Base-by-base conservation (phyloP, 2,113 vertebrate genomes). In the Lophius piscatorius region DNA sequence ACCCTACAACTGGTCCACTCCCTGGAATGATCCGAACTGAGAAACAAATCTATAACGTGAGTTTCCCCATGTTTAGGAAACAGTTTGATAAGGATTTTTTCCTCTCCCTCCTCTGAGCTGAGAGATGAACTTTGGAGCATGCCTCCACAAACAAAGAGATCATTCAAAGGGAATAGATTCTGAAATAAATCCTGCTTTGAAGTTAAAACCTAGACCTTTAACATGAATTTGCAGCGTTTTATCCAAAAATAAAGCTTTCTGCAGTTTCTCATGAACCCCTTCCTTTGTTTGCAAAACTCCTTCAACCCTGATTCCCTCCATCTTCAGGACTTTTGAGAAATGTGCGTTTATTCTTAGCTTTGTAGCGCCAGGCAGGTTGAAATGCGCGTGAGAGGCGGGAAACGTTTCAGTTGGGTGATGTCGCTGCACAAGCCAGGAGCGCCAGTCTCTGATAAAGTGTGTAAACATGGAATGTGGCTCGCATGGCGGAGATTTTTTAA, bases 1-100 rank as follows among this genome's bases (percentile, higher is more conserved):
- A 85, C 81, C 81, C 81, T 80, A 89, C 83, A 83, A 76, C 68
- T 38, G 21, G 64, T 74, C 57, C n/a, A 40, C 16, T 62, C 36
- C 14, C 62, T 64, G 68, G 66, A 78, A 80, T 57, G 55, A 21
- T 64, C 21, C 3, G n/a, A 7, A 2, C 14, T 50, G 11, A n/a
- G 68, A 64, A 75, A 36, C 24, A 65, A 31, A 28, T 42, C 14
- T 16, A 6, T 26, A 26, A 29, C 13, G 18, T 39, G 4, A 12
- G 9, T 9, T 33, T 47, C 35, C 3, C 9, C 10, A 4, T 9
- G 4, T 49, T 52, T 22, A 46, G 4, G 28, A 45, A 38, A 12
- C 0, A 2, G 6, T 46, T 57, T 13, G 1, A 21, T 14, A 14
- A 47, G 17, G 21, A 11, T 39, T 65, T 59, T 40, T 44, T 44